phyloP scores from a whole-genome alignment of 2,797 vertebrate species.

The Lepus oiostolus region DNA sequence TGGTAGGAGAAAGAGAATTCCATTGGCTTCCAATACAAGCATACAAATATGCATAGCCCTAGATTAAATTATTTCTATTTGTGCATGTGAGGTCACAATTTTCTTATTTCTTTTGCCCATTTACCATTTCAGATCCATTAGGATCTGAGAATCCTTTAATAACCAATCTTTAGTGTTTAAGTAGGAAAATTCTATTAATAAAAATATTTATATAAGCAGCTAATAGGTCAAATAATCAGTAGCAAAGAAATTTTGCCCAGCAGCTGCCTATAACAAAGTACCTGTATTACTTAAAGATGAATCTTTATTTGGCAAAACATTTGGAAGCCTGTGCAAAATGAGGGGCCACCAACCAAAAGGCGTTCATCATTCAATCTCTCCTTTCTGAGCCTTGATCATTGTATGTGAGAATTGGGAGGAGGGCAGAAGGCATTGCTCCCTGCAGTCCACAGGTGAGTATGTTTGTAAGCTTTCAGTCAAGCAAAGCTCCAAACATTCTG shows the following conservation, averaged over 20 bases:
- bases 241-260: conserved; percentile 29
- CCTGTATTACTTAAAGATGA: conserved; percentile 61
- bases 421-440: not conserved
- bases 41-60: conserved; percentile 10
- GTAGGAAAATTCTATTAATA: conserved; percentile 77
- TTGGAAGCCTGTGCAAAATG: conserved; percentile 51
- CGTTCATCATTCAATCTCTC: not conserved
- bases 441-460: not conserved
- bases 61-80: conserved; percentile 58
- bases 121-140: conserved; percentile 60
- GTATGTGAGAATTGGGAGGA: not conserved
- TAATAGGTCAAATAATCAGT: conserved; percentile 63
- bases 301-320: conserved; percentile 58
- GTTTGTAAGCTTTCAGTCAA: not conserved
- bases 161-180: conserved; percentile 58
- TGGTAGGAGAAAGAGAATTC: conserved; percentile 58
- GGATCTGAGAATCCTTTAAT: conserved; percentile 70
- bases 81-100: conserved; percentile 46
- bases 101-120: conserved; percentile 61
- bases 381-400: not conserved
- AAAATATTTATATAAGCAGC: conserved; percentile 65
- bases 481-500: conserved; percentile 19
- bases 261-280: conserved; percentile 52
- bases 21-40: conserved; percentile 56
- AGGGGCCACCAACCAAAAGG: conserved; percentile 30